Evolutionary conservation across 2,113 vertebrate genomes (phyloP).

Genomic region (Seriola dumerili): DNA sequence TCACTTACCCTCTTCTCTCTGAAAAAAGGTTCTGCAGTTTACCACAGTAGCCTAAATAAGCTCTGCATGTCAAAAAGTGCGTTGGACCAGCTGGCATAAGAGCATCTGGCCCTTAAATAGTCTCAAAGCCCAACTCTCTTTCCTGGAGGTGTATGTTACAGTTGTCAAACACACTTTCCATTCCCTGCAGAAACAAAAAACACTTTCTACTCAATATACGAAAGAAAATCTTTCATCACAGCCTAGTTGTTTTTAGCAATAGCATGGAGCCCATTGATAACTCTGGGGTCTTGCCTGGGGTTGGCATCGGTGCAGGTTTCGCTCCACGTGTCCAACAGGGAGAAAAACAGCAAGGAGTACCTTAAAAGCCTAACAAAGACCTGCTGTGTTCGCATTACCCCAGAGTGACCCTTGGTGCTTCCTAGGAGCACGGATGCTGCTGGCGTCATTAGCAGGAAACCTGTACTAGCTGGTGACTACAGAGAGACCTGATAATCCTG

Average conservation of each 20-base stretch:
- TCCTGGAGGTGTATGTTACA: slow-evolving; percentile 12
- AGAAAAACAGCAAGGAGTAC: slow-evolving; percentile 31
- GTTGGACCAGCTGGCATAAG: neutral
- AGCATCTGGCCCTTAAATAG: slow-evolving; percentile 19
- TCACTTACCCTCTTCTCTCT: neutral
- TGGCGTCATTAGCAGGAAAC: slow-evolving; percentile 67
- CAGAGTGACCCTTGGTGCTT: slow-evolving; percentile 52
- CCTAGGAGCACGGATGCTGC: slow-evolving; percentile 39
- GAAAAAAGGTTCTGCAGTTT: neutral
- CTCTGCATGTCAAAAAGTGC: slow-evolving; percentile 15
- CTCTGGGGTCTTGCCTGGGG: slow-evolving; percentile 24
- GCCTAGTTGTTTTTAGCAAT: slow-evolving; percentile 46
- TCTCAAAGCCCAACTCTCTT: slow-evolving; percentile 13
- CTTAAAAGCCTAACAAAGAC: slow-evolving; percentile 60
- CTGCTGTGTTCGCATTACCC: slow-evolving; percentile 51
- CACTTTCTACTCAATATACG: neutral
- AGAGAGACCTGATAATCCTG: slow-evolving; percentile 50
- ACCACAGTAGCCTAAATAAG: slow-evolving; percentile 8
- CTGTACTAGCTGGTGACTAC: slow-evolving; percentile 45
- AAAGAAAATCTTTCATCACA: slow-evolving; percentile 57
- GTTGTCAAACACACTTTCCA: slow-evolving; percentile 31
- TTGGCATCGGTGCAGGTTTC: slow-evolving; percentile 24
- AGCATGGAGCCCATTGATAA: slow-evolving; percentile 40
- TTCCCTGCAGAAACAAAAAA: slow-evolving; percentile 20
- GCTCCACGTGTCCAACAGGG: slow-evolving; percentile 36